Evolutionary conservation across 2,888 invertebrate species (phyloP).

Genomic region (Lasioglossum leucozonium): DNA sequence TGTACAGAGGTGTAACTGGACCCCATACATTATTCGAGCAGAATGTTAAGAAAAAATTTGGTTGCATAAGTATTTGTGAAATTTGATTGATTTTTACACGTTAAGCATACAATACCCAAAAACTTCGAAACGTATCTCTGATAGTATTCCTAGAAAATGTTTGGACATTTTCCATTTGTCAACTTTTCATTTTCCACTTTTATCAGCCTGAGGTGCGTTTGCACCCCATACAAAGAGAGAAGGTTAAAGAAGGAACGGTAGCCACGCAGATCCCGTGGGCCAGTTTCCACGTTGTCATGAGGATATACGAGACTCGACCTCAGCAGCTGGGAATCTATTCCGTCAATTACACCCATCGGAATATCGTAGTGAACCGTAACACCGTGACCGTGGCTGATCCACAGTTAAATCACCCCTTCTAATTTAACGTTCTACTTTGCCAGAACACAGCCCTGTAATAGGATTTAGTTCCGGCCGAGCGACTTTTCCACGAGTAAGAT

Average conservation of each 20-base stretch:
- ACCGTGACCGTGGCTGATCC: conserved; percentile 30
- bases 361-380: conserved; percentile 26
- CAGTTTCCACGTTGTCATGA: conserved; percentile 14
- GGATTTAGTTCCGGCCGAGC: conserved; percentile 23
- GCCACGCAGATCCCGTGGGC: conserved; percentile 1
- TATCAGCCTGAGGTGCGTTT: too few relatives aligned
- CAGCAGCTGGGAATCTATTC: conserved; percentile 17
- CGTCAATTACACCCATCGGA: conserved; percentile 41
- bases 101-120: too few relatives aligned
- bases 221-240: too few relatives aligned
- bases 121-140: too few relatives aligned
- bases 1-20: too few relatives aligned
- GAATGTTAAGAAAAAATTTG: too few relatives aligned
- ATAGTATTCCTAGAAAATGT: too few relatives aligned
- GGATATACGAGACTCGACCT: conserved; percentile 41
- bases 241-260: not conserved
- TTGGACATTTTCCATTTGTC: too few relatives aligned
- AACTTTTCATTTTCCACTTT: too few relatives aligned
- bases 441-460: conserved; percentile 21
- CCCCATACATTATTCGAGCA: too few relatives aligned
- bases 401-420: conserved; percentile 24
- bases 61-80: too few relatives aligned
- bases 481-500: conserved; percentile 1
- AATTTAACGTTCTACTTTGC: conserved; percentile 40
- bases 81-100: too few relatives aligned